Conservation (phyloP, 2,113 vertebrate genomes). For the Neodon shergylaensis region DNA sequence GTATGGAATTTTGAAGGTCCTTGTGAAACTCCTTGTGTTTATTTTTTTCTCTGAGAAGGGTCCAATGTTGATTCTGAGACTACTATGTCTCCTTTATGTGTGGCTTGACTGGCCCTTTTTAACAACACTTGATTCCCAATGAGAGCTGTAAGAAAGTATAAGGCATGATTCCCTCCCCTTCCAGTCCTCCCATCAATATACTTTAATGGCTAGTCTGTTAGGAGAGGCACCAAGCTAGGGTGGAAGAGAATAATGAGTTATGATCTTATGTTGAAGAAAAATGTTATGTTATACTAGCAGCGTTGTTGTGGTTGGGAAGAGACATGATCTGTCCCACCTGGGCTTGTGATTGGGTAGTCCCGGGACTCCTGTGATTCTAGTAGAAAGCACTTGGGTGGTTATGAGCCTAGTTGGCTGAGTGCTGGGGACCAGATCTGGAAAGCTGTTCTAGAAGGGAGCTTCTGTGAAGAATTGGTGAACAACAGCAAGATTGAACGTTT, state of each 20-base stretch:
- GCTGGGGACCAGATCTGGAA: rapidly evolving
- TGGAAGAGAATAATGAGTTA: background rate
- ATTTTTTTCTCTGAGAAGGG: background rate
- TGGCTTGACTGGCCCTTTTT: background rate
- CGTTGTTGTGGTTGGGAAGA: background rate
- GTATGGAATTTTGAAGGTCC: background rate
- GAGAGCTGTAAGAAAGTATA: background rate
- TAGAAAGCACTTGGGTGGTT: background rate
- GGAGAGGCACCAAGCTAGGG: no score
- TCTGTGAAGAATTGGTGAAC: background rate
- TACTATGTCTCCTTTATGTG: background rate
- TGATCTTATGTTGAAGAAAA: background rate
- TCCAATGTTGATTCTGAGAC: background rate
- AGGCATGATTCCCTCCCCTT: background rate
- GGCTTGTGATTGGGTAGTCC: rapidly evolving
- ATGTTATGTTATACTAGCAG: background rate
- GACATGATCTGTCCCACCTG: background rate
- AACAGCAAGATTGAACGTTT: background rate
- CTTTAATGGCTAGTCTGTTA: background rate
- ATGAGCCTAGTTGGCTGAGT: background rate
- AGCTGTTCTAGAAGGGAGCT: background rate
- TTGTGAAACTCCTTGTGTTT: rapidly evolving
- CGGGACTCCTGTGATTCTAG: background rate
- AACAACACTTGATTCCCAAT: background rate
- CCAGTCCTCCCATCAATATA: background rate